Base-by-base conservation (phyloP, 2,888 invertebrate species). In the Agrotis segetum region DNA sequence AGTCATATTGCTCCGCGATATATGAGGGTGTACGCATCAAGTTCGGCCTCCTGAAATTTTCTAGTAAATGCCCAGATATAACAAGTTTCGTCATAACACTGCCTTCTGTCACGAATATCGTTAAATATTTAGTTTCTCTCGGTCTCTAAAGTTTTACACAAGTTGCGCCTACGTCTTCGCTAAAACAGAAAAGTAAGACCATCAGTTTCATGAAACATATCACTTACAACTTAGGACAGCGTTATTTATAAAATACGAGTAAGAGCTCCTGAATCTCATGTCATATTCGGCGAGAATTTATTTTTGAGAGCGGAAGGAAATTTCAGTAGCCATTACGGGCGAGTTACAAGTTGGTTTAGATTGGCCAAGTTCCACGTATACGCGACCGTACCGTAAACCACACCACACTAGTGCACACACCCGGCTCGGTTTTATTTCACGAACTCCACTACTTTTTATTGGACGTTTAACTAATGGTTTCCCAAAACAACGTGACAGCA, bases 381-480 rank as follows among this genome's bases (percentile, higher is more conserved):
- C 86, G 85, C 88, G 88, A 89, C 87, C 88, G 90, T 91, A 84
- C 85, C 86, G 85, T 83, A 85, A 88, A 85, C 88, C 81, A 86
- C 87, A 85, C 88, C 81, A 86, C 86, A 88, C 86, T 86, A 88
- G 84, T 68, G 71, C 88, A 89, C 90, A 89, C 86, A 73, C 84
- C 79, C 59, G 77, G 70, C 19, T 61, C 66, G 81, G 87, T 89
- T 92, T 91, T 90, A 88, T 92, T 91, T 90, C 89, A 88, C 88
- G 81, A 82, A 85, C 83, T 83, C 76, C 86, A 82, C 90, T 87
- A 88, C 88, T 88, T 91, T 92, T 92, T 92, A 92, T 92, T 91
- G 88, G 89, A 89, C 91, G 86, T 90, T 91, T 89, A 91, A 91
- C 90, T 91, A 93, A 93, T 92, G 92, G 91, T 90, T 90, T 89